A percentile compares a stretch with the other conserved stretches of the same genome.
phyloP scores from a whole-genome alignment of 1,140 invertebrate genomes.

The Drosophila ironensis region DNA sequence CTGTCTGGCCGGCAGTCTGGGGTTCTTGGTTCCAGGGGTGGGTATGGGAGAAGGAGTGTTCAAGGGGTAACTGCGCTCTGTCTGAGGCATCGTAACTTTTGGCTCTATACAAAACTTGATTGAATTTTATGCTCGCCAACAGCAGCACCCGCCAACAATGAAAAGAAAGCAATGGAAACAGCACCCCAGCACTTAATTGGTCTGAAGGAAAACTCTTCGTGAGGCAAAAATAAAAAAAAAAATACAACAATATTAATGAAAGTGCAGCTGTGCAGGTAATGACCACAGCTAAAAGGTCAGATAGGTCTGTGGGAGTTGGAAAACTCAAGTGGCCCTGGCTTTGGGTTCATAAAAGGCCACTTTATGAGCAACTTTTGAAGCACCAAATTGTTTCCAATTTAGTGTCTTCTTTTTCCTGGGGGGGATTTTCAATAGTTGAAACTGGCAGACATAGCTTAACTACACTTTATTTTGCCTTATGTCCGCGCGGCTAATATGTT shows the following conservation, averaged over 20 bases:
- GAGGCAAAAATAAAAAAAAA: conserved; percentile 15
- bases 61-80: conserved; percentile 11
- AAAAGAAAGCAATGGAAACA: conserved; percentile 13
- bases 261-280: conserved; percentile 44
- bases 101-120: conserved; percentile 72
- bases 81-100: conserved; percentile 64
- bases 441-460: too few species aligned
- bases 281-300: conserved; percentile 49
- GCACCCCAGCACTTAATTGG: conserved; percentile 41
- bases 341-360: conserved; percentile 32
- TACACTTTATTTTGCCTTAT: too few species aligned
- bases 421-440: too few species aligned
- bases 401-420: too few species aligned
- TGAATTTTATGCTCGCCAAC: conserved; percentile 77
- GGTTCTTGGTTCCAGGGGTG: background rate
- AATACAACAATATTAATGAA: conserved; percentile 45
- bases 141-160: conserved; percentile 29
- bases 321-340: conserved; percentile 10
- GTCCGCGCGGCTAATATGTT: too few species aligned
- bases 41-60: background rate
- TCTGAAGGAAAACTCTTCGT: conserved; percentile 19
- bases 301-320: background rate
- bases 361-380: conserved; percentile 19
- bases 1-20: conserved; percentile 26
- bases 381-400: background rate